Evolutionary conservation across 2,888 invertebrate species (phyloP).

Genomic region (Erpobdella octoculata): DNA sequence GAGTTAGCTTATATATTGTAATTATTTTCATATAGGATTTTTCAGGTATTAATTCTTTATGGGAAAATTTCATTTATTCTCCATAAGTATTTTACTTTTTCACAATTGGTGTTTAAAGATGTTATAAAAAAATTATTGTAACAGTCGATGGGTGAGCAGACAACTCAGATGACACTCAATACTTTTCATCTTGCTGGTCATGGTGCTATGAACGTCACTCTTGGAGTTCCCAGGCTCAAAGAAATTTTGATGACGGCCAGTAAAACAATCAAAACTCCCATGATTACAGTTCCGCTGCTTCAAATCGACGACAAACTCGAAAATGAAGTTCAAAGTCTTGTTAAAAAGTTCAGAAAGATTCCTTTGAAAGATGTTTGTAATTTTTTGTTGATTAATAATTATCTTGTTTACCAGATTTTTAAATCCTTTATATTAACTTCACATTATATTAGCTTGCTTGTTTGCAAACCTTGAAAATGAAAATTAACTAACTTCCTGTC

Average conservation of each 20-base stretch:
- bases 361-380: conserved; percentile 23
- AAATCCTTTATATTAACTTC: too few species aligned
- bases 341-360: conserved; percentile 17
- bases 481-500: too few species aligned
- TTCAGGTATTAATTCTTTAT: too few species aligned
- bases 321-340: conserved; percentile 16
- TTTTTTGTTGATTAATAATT: too few species aligned
- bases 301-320: conserved; percentile 26
- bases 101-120: too few species aligned
- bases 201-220: conserved; percentile 99
- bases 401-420: too few species aligned
- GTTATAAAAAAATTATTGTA: background rate
- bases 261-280: conserved; percentile 85
- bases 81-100: too few species aligned
- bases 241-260: conserved; percentile 94
- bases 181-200: conserved; percentile 99
- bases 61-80: too few species aligned
- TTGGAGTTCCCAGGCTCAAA: conserved; percentile 92
- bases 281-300: conserved; percentile 83
- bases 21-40: too few species aligned
- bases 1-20: too few species aligned
- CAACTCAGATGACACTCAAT: conserved; percentile 99
- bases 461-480: too few species aligned
- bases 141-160: conserved; percentile 90
- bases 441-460: too few species aligned